A percentile compares a stretch with the other conserved stretches of the same genome.
These are phyloP conservation scores for Eilema caniola DNA, from an alignment of 2,888 invertebrate species.

Conservation along the genomic window DNA sequence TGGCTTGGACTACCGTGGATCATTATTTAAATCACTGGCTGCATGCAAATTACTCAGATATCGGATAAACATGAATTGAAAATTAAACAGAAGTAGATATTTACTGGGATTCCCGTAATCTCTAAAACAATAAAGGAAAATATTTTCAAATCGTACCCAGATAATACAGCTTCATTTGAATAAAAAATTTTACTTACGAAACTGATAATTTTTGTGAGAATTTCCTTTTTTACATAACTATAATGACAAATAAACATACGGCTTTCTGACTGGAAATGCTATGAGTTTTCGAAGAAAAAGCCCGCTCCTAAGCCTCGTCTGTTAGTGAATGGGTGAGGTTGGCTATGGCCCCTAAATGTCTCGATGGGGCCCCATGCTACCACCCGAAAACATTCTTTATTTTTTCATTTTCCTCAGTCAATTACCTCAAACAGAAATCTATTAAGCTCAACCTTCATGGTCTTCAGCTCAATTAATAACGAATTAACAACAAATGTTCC, in stretches of 20 bases:
- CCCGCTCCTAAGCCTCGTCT: background rate
- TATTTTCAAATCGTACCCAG: constrained; percentile 21
- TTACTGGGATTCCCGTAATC: constrained; percentile 44
- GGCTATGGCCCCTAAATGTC: background rate
- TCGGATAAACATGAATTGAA: constrained; percentile 60
- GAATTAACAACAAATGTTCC: background rate
- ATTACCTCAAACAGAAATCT: background rate
- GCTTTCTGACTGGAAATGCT: too few relatives aligned
- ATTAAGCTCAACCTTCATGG: background rate
- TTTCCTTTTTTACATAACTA: background rate
- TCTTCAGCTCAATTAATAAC: background rate
- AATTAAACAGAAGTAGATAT: constrained; percentile 55
- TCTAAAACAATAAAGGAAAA: constrained; percentile 35
- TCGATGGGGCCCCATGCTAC: background rate
- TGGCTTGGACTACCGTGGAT: constrained; percentile 59
- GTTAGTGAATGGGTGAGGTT: background rate
- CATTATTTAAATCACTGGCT: constrained; percentile 70
- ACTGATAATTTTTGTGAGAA: background rate
- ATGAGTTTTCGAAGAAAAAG: too few relatives aligned
- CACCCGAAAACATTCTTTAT: background rate
- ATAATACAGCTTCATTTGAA: background rate
- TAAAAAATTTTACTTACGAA: background rate
- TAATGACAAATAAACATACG: background rate
- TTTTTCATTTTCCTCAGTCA: background rate
- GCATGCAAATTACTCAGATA: constrained; percentile 62